phyloP scores from a whole-genome alignment of 2,888 invertebrate genomes.

The Sycophila texana region DNA sequence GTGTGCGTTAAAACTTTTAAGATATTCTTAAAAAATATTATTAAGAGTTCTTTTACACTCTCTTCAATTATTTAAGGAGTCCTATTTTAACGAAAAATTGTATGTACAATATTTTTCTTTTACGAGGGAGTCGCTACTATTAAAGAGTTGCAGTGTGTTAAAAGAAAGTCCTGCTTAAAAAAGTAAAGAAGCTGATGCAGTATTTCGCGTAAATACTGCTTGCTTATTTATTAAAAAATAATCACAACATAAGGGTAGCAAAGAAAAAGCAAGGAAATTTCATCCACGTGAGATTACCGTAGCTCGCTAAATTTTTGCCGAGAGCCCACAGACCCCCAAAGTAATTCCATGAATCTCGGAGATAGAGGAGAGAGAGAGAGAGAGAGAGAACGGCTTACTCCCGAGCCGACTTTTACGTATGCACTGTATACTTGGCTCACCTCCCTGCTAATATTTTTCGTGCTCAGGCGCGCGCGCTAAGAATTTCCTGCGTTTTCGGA shows the following conservation, averaged over 20 bases:
- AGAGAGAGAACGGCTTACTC: neutral
- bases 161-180: too few relatives aligned
- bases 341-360: slow-evolving; percentile 51
- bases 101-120: too few relatives aligned
- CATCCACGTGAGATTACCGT: slow-evolving; percentile 18
- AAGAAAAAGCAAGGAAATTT: slow-evolving; percentile 14
- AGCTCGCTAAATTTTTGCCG: slow-evolving; percentile 41
- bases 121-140: too few relatives aligned
- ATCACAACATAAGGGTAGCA: neutral
- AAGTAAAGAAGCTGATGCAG: neutral
- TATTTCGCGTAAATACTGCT: neutral
- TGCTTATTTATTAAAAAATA: too few relatives aligned
- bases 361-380: slow-evolving; percentile 2
- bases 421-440: slow-evolving; percentile 4
- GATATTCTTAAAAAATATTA: neutral
- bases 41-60: too few relatives aligned
- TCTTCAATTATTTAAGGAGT: too few relatives aligned
- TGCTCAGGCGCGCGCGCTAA: slow-evolving; percentile 29
- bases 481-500: slow-evolving; percentile 32
- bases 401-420: neutral
- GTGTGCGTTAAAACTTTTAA: neutral
- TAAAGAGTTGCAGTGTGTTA: too few relatives aligned
- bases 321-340: slow-evolving; percentile 2
- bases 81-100: too few relatives aligned
- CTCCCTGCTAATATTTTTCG: slow-evolving; percentile 38